These are phyloP conservation scores for Alsophila aescularia DNA, from an alignment of 2,888 invertebrate genomes.

Conservation along the genomic window DNA sequence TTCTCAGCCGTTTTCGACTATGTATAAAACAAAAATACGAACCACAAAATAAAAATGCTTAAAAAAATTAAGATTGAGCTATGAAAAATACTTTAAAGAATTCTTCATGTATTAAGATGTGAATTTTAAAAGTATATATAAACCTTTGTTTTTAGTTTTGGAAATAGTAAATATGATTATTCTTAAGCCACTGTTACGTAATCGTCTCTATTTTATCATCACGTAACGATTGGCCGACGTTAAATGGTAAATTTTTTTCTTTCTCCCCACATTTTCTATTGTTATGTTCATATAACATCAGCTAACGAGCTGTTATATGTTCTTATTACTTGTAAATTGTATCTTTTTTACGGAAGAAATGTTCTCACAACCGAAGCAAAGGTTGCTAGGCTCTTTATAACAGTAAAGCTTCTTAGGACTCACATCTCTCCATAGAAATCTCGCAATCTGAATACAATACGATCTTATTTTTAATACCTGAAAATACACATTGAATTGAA, in stretches of 20 bases:
- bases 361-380: slow-evolving; percentile 26
- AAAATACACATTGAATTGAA: slow-evolving; percentile 20
- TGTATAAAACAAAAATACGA: too few species aligned
- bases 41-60: too few species aligned
- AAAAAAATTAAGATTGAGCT: too few species aligned
- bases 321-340: slow-evolving; percentile 21
- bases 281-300: slow-evolving; percentile 24
- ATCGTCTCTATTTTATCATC: neutral
- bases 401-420: slow-evolving; percentile 38
- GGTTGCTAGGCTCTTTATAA: slow-evolving; percentile 38
- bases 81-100: too few species aligned
- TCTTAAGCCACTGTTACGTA: too few species aligned
- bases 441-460: slow-evolving; percentile 33
- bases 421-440: slow-evolving; percentile 32
- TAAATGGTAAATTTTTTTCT: neutral
- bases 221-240: neutral
- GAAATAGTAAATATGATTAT: too few species aligned
- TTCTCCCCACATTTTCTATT: slow-evolving; percentile 16
- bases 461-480: slow-evolving; percentile 29
- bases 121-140: too few species aligned
- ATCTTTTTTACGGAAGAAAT: slow-evolving; percentile 17
- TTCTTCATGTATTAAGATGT: too few species aligned
- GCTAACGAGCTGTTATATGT: slow-evolving; percentile 23
- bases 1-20: too few species aligned
- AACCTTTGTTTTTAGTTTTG: too few species aligned